Evolutionary conservation across 2,113 vertebrate species (phyloP).

Genomic region (Anarrhichthys ocellatus): DNA sequence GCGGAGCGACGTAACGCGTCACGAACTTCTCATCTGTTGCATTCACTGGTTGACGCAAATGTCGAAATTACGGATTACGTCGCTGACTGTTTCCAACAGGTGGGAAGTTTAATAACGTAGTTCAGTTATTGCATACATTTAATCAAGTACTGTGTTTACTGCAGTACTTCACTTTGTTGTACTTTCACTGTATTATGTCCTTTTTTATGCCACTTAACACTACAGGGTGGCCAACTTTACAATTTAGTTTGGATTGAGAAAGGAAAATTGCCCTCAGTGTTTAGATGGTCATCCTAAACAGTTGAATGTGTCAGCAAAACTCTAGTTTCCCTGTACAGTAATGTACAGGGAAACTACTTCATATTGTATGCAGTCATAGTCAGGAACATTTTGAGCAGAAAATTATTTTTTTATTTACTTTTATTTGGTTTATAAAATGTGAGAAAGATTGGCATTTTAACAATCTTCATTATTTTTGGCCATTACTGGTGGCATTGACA

Average conservation of each 20-base stretch:
- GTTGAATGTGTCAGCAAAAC: not conserved
- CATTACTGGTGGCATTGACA: not conserved
- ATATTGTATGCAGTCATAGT: not conserved
- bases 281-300: not conserved
- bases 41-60: conserved; percentile 16
- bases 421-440: not conserved
- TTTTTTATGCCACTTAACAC: not conserved
- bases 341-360: not conserved
- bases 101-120: not conserved
- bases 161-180: not conserved
- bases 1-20: conserved; percentile 40
- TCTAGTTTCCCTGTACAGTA: not conserved
- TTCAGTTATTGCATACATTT: not conserved
- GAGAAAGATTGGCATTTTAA: not conserved
- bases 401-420: not conserved
- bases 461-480: not conserved
- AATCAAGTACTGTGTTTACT: not conserved
- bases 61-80: not conserved
- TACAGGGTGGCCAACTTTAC: not conserved
- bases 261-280: not conserved
- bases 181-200: not conserved
- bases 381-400: not conserved
- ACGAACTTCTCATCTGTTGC: conserved; percentile 29
- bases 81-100: not conserved
- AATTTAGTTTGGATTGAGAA: not conserved